Conservation (phyloP, 2,888 invertebrate species). For the Lysandra coridon region DNA sequence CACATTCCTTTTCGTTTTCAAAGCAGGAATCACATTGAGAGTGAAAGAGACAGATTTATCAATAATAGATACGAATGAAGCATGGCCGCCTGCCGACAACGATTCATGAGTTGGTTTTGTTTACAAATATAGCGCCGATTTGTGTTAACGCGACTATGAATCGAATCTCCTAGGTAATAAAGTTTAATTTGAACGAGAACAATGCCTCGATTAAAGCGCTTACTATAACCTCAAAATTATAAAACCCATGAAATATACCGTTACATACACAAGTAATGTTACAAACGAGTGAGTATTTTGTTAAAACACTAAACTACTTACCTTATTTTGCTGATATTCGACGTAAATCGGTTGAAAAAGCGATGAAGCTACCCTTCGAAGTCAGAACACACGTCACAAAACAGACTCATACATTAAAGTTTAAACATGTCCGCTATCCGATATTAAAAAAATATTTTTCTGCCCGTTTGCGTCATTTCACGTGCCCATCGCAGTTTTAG, state of each 20-base stretch:
- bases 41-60: constrained; percentile 9
- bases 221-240: constrained; percentile 23
- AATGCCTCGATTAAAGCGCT: background rate
- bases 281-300: background rate
- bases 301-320: background rate
- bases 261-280: background rate
- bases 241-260: background rate
- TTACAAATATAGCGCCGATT: constrained; percentile 21
- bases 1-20: background rate
- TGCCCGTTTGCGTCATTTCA: constrained; percentile 20
- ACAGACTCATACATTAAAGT: background rate
- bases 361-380: background rate
- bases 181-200: background rate
- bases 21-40: background rate
- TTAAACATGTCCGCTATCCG: constrained; percentile 11
- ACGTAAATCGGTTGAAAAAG: background rate
- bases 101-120: constrained; percentile 4
- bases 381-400: background rate
- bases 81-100: constrained; percentile 22
- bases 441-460: constrained; percentile 22
- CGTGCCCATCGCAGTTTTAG: constrained; percentile 10
- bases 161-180: background rate
- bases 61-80: constrained; percentile 17
- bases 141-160: background rate
- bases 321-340: background rate